phyloP scores from a whole-genome alignment of 1,140 invertebrate species.

The Ylistrum balloti region DNA sequence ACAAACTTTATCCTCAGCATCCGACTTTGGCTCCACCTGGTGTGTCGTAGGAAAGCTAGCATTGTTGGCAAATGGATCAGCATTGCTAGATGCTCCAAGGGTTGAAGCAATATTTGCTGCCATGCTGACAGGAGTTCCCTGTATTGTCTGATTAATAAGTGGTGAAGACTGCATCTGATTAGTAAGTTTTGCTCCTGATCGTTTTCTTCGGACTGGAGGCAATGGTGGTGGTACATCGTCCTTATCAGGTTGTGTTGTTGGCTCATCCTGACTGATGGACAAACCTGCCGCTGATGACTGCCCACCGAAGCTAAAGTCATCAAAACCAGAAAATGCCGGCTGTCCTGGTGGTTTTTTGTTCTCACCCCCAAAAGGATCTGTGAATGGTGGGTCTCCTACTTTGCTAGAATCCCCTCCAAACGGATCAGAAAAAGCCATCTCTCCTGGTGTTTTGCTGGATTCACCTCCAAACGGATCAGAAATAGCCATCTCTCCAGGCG shows the following conservation, averaged over 20 bases:
- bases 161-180: background rate
- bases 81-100: background rate
- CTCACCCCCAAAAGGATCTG: background rate
- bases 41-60: too few species aligned
- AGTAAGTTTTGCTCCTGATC: background rate
- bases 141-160: background rate
- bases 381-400: background rate
- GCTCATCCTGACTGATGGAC: background rate
- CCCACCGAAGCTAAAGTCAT: background rate
- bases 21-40: too few species aligned
- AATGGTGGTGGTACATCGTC: constrained; percentile 45
- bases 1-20: too few species aligned
- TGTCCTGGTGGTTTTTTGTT: background rate
- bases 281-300: background rate
- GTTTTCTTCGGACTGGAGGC: constrained; percentile 43
- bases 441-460: background rate
- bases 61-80: background rate
- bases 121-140: background rate
- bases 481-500: background rate
- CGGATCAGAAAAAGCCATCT: background rate
- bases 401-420: background rate
- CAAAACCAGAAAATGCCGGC: background rate
- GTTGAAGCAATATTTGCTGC: background rate
- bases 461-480: constrained; percentile 21
- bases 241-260: background rate